phyloP scores from a whole-genome alignment of 2,113 vertebrate genomes.

The Leucosticte australis region DNA sequence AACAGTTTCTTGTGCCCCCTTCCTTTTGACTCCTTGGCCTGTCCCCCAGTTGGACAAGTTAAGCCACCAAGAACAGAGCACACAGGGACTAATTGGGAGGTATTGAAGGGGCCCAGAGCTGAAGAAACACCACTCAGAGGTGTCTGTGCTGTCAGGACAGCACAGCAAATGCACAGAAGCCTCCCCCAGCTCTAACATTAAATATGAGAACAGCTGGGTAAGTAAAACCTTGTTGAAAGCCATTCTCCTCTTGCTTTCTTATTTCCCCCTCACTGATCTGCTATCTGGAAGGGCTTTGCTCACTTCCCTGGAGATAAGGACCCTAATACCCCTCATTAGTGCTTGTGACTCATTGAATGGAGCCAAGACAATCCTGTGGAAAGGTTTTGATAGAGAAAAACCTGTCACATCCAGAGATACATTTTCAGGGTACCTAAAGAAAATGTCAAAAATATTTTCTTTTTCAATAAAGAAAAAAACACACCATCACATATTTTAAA shows the following conservation, averaged over 20 bases:
- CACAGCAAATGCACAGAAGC: not conserved
- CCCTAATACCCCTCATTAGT: not conserved
- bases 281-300: not conserved
- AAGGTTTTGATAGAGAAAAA: not conserved
- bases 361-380: not conserved
- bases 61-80: not conserved
- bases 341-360: not conserved
- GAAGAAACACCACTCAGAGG: not conserved
- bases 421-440: not conserved
- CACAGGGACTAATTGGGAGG: rapidly evolving
- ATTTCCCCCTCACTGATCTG: not conserved
- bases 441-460: not conserved
- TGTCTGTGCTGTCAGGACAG: not conserved
- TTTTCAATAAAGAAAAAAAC: not conserved
- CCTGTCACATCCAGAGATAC: not conserved
- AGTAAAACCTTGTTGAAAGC: not conserved
- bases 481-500: not conserved
- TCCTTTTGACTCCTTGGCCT: not conserved
- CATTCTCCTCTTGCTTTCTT: not conserved
- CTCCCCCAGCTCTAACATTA: not conserved
- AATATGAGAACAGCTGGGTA: not conserved
- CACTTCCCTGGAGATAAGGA: not conserved
- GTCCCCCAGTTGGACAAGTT: not conserved
- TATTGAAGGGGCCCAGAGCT: not conserved
- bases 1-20: not conserved